These are phyloP conservation scores for Microctenopoma steveboyesi DNA, from an alignment of 2,797 vertebrate species.

Conservation along the genomic window DNA sequence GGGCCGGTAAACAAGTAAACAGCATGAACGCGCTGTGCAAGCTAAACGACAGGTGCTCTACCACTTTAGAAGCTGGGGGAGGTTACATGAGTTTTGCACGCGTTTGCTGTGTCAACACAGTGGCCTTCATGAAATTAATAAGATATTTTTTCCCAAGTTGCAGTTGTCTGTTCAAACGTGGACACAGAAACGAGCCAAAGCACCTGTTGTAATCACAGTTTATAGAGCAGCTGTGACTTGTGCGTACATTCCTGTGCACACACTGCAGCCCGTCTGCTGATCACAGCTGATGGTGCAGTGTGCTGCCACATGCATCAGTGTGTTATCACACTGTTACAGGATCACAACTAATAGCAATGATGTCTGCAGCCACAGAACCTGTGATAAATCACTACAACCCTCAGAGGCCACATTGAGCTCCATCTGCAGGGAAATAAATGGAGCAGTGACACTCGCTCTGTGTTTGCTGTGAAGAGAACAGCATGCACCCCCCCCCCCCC, in stretches of 20 bases:
- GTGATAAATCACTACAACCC: conserved; percentile 43
- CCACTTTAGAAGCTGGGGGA: too few species aligned
- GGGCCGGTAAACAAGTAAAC: neutral
- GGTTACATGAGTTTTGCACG: neutral
- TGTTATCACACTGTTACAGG: too few species aligned
- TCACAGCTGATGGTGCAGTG: too few species aligned
- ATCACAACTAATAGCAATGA: neutral
- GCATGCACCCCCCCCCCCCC: conserved; percentile 56
- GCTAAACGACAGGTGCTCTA: too few species aligned
- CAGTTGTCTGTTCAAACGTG: neutral
- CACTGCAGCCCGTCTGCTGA: too few species aligned
- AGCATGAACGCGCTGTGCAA: neutral
- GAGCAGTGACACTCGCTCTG: conserved; percentile 71
- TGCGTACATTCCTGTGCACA: too few species aligned
- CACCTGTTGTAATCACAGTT: neutral
- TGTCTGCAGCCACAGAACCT: conserved; percentile 1
- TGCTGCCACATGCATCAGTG: too few species aligned
- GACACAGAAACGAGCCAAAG: neutral
- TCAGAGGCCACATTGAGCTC: conserved; percentile 50
- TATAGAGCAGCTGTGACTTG: neutral
- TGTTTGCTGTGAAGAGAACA: conserved; percentile 72
- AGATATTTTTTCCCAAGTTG: neutral
- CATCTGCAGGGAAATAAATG: conserved; percentile 75
- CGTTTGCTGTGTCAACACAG: too few species aligned
- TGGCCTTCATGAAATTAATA: neutral